Evolutionary conservation across 1,140 invertebrate species (phyloP), one percentile per base, ranked within the genome.

Genomic region (Eurosta solidaginis): DNA sequence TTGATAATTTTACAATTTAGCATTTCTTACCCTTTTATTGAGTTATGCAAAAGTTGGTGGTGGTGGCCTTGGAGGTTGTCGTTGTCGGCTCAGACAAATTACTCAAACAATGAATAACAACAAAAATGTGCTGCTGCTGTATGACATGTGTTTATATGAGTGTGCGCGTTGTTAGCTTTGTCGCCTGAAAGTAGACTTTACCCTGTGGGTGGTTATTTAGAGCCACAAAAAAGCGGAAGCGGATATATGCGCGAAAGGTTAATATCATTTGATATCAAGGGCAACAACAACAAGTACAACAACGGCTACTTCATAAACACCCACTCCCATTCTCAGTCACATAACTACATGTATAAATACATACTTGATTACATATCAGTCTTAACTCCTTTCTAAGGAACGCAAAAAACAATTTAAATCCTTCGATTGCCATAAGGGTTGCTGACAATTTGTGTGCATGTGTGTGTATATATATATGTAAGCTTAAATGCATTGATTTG

Each of bases 201-300:
- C 33, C 59, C 59, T 36, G 59, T 68, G 59, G 33, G 59, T 68
- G 59, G 59, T 68, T 68, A 68, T 68, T 68, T 68, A 68, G 59
- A 40, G 59, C 59, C 59, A 20, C 59, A 75, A 75, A 75, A 47
- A 5, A 22, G 45, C 42, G 73, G 73, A 75, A 75, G 73, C 73
- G 73, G 73, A 75, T 75, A 75, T 75, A 75, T 75, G 73, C 73
- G 73, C 73, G 73, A 75, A 75, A 75, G 73, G 73, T 75, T 75
- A 75, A 75, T 75, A 36, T 75, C 27, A 20, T 75, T 75, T 68
- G 59, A 68, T 68, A 68, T 68, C n/a, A 22, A 68, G 14, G 12
- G 40, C 27, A 68, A 36, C 59, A 68, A 22, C 2, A 40, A 68
- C 33, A 68, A 68, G n/a, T 3, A 59, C 27, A 33, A 20, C 33